A percentile compares a stretch with the other conserved stretches of the same genome.
Conservation (phyloP, 2,113 vertebrate species). For the Polyodon spathula region DNA sequence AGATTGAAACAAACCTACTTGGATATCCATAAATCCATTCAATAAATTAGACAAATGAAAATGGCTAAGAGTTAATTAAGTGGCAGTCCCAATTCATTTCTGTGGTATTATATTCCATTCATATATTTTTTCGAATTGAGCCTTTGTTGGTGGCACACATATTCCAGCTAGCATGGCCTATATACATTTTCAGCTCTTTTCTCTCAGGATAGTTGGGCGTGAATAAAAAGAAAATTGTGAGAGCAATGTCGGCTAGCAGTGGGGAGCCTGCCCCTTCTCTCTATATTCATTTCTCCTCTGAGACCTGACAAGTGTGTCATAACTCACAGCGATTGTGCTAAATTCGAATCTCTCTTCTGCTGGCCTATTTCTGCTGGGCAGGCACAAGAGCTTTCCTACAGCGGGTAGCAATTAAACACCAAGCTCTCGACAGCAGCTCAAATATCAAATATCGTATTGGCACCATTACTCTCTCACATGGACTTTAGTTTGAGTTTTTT, state of each 20-base stretch:
- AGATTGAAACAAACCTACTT: no score
- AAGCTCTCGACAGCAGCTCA: background rate
- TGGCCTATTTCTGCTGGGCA: slow-evolving; percentile 9
- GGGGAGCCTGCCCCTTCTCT: background rate
- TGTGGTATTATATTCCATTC: slow-evolving; percentile 5
- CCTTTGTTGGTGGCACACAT: no score
- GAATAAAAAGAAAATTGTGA: background rate
- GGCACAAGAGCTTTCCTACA: background rate
- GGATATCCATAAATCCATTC: background rate
- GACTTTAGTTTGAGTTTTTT: no score
- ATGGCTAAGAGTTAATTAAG: slow-evolving; percentile 36
- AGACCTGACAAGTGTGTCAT: slow-evolving; percentile 1
- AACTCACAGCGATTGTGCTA: background rate
- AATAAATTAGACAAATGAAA: slow-evolving; percentile 47
- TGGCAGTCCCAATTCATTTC: slow-evolving; percentile 42
- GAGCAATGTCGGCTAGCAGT: background rate
- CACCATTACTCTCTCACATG: no score
- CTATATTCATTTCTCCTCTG: background rate
- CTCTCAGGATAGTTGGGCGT: background rate
- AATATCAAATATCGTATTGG: background rate
- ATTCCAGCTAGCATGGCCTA: background rate
- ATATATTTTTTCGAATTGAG: slow-evolving; percentile 23
- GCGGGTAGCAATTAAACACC: slow-evolving; percentile 6
- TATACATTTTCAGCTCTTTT: background rate
- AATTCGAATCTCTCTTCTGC: slow-evolving; percentile 9